Conservation (phyloP, 2,797 vertebrate genomes). For the Chiloscyllium punctatum region DNA sequence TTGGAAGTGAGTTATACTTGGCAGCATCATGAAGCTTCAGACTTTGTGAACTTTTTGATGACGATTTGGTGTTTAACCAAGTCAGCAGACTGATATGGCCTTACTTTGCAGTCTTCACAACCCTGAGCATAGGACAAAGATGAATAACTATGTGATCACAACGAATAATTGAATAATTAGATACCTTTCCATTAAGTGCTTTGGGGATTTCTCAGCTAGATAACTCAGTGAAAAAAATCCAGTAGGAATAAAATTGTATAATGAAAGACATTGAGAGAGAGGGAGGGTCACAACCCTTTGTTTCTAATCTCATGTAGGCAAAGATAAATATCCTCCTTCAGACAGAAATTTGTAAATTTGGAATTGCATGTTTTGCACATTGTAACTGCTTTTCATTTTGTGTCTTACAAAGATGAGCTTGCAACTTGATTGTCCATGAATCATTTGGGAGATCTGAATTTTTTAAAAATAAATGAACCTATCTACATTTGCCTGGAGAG, state of each 20-base stretch:
- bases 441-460: not conserved
- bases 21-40: not conserved
- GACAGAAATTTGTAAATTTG: not conserved
- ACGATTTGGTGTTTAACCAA: not conserved
- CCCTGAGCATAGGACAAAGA: not conserved
- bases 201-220: not conserved
- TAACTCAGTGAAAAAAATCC: not conserved
- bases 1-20: not conserved
- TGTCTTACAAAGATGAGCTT: not conserved
- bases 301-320: not conserved
- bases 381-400: too few relatives aligned
- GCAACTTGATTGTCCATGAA: constrained; percentile 7
- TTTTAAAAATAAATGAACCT: not conserved
- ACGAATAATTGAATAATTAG: constrained; percentile 16
- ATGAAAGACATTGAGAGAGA: constrained; percentile 3
- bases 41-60: not conserved
- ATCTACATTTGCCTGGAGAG: too few relatives aligned
- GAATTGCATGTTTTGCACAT: not conserved
- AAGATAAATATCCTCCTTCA: not conserved
- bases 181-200: not conserved
- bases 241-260: not conserved
- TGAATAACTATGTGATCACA: not conserved
- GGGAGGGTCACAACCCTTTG: not conserved
- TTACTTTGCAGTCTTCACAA: not conserved
- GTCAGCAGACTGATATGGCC: not conserved